Evolutionary conservation across 2,888 invertebrate species (phyloP), one percentile per base, ranked within the genome.

Genomic region (Cheilosia vernalis): DNA sequence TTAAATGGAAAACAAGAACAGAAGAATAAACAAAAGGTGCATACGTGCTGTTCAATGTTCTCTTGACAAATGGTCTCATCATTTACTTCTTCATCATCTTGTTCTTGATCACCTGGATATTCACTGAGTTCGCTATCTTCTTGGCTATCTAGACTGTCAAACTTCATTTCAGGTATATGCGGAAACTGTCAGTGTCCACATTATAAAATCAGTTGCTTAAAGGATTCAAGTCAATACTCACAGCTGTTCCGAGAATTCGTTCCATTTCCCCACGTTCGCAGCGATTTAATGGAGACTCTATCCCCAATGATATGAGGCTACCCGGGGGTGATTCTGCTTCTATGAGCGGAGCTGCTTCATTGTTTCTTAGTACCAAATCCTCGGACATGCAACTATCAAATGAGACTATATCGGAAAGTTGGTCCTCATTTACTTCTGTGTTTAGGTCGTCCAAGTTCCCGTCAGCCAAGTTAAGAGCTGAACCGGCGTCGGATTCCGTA

Each of bases 201-300:
- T 19, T 13, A 9, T 9, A 47, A 60, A 55, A 15, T n/a, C 9
- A n/a, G 13, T 37, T 13, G 9, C 24, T 24, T 13, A 24, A 21
- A 51, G 5, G 40, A 40, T n/a, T 24, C 2, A 51, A 30, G 5
- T 13, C 13, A 64, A 24, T 42, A 79, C 84, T 76, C 30, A 81
- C 83, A 4, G 19, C 17, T 60, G 24, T 42, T 9, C 63, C 53
- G 7, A 85, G 21, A n/a, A 72, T 60, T 2, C 77, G 47, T 24
- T 72, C 42, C 56, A 77, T 67, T 67, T 85, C 85, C 3, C 37
- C 76, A 10, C 33, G 58, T 42, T 85, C 85, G 19, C 10, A 30
- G 10, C 55, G 37, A 21, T 77, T 77, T 10, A 85, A 37, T 2
- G 24, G 37, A 3, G 56, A 66, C 0, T 85, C 85, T 19, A 67